These are phyloP conservation scores for Parochlus steinenii DNA, from an alignment of 2,888 invertebrate genomes.

Conservation along the genomic window DNA sequence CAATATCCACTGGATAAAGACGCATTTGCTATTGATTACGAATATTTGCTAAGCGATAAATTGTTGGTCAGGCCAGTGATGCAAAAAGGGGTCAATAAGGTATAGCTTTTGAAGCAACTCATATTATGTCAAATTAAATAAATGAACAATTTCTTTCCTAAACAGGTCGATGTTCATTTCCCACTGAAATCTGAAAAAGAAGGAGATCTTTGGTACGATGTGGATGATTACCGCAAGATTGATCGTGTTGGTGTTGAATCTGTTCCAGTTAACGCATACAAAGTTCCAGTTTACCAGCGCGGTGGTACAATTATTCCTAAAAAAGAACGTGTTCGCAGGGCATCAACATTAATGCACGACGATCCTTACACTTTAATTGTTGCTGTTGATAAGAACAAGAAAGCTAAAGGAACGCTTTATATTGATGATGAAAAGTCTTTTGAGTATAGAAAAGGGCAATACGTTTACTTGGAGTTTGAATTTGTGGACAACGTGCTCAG, in stretches of 20 bases:
- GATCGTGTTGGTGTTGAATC: constrained; percentile 22
- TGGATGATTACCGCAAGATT: constrained; percentile 47
- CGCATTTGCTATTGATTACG: constrained; percentile 66
- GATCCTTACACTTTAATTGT: constrained; percentile 81
- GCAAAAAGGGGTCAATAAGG: constrained; percentile 51
- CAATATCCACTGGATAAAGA: constrained; percentile 72
- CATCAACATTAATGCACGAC: constrained; percentile 58
- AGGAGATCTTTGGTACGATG: constrained; percentile 71
- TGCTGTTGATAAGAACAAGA: constrained; percentile 43
- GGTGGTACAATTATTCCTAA: constrained; percentile 73
- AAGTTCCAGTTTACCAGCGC: constrained; percentile 77
- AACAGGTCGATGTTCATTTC: constrained; percentile 75
- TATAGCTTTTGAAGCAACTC: too few relatives aligned
- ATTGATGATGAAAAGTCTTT: constrained; percentile 74
- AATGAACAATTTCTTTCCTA: constrained; percentile 45
- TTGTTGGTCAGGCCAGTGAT: constrained; percentile 75
- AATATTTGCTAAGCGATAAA: constrained; percentile 61
- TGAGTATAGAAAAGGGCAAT: constrained; percentile 58
- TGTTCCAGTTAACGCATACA: constrained; percentile 16
- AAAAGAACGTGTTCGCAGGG: constrained; percentile 66
- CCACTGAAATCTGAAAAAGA: constrained; percentile 45
- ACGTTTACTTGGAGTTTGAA: constrained; percentile 48
- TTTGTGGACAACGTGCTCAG: constrained; percentile 45
- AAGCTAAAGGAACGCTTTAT: constrained; percentile 59
- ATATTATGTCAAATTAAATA: constrained; percentile 67